phyloP scores from a whole-genome alignment of 2,888 invertebrate genomes.

The Diogma glabrata region DNA sequence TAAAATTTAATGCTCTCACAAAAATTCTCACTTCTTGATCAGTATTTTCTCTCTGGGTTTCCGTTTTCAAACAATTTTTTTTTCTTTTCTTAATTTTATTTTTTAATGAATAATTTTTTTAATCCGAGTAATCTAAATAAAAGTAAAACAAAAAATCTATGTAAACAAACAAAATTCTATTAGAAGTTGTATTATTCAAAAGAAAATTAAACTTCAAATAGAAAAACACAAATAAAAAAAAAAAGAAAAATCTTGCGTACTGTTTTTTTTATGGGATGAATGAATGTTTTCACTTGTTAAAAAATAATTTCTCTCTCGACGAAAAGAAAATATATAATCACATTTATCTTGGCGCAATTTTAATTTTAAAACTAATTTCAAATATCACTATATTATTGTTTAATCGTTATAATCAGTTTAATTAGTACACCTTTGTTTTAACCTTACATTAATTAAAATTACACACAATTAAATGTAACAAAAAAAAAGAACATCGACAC shows the following conservation, averaged over 20 bases:
- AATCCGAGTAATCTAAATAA: constrained; percentile 2
- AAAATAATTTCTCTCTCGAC: neutral
- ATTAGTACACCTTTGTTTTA: too few relatives aligned
- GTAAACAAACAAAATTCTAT: constrained; percentile 7
- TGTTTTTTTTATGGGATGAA: constrained; percentile 9
- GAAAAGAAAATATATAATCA: neutral
- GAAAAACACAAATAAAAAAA: too few relatives aligned
- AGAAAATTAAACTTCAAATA: constrained; percentile 3
- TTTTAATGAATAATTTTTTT: constrained; percentile 3
- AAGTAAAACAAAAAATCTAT: constrained; percentile 4
- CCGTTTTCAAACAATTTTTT: constrained; percentile 7
- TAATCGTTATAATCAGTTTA: too few relatives aligned
- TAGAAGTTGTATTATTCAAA: neutral
- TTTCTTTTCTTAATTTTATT: neutral
- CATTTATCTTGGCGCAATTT: constrained; percentile 9
- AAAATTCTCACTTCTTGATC: neutral
- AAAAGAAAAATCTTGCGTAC: too few relatives aligned
- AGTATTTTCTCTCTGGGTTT: constrained; percentile 6
- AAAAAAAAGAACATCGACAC: too few relatives aligned
- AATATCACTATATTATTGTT: too few relatives aligned
- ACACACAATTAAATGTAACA: too few relatives aligned
- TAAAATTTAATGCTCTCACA: neutral
- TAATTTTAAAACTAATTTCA: too few relatives aligned
- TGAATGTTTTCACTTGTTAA: constrained; percentile 5
- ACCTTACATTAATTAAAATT: too few relatives aligned